Evolutionary conservation across 23 tunicate species (phyloP).

Genomic region (Trididemnum nubilum): DNA sequence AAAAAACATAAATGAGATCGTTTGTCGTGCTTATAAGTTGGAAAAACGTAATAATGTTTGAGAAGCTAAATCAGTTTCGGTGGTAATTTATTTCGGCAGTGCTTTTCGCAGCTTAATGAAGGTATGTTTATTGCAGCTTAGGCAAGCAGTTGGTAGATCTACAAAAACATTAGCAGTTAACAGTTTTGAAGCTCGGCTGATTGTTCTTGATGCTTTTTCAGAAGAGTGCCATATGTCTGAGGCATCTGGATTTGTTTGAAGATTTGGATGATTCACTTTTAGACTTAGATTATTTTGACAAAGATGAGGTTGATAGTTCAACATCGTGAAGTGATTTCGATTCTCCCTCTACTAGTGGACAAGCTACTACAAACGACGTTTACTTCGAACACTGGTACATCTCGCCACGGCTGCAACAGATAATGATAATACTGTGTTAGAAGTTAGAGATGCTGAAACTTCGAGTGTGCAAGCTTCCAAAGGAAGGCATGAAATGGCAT

Average conservation of each 20-base stretch:
- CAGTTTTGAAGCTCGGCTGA: background rate
- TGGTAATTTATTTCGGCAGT: background rate
- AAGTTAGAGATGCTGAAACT: background rate
- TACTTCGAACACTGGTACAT: background rate
- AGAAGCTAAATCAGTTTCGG: background rate
- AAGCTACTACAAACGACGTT: background rate
- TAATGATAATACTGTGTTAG: background rate
- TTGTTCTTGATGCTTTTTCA: background rate
- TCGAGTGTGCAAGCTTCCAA: background rate
- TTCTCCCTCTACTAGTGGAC: no score
- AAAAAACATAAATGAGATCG: background rate
- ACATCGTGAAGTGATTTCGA: background rate
- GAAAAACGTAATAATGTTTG: background rate
- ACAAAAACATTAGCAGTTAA: background rate
- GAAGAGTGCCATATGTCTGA: background rate
- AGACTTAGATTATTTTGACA: background rate
- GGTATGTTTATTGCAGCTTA: background rate
- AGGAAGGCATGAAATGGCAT: background rate
- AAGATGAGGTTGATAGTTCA: background rate
- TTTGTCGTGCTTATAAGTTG: background rate
- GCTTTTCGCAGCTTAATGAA: background rate
- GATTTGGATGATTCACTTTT: background rate
- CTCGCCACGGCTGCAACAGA: background rate
- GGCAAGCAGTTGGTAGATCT: background rate
- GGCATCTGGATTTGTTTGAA: slow-evolving; percentile 1